Conservation (phyloP, 2,797 vertebrate genomes). For the Sylvilagus floridanus region DNA sequence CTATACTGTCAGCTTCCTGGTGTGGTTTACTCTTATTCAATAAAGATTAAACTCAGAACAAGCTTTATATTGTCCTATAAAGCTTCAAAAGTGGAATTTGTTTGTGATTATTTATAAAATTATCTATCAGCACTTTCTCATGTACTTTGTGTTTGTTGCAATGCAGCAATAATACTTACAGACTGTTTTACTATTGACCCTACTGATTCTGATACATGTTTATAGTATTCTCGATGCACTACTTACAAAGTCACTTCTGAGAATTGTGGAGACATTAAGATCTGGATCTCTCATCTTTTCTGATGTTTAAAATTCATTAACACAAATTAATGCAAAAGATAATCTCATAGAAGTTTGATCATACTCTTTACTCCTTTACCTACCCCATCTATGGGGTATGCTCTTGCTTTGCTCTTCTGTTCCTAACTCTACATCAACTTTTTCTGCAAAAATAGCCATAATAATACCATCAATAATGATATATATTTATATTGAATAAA, state of each 20-base stretch:
- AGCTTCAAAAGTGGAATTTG: background rate
- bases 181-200: too few species aligned
- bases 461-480: background rate
- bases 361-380: background rate
- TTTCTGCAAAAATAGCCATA: background rate
- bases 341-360: background rate
- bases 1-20: background rate
- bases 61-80: background rate
- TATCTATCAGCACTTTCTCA: background rate
- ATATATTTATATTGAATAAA: background rate
- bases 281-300: background rate
- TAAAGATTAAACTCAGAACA: background rate
- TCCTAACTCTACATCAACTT: background rate
- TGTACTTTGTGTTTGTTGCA: background rate
- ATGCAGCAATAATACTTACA: background rate
- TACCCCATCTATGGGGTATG: too few species aligned
- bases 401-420: background rate
- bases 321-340: background rate
- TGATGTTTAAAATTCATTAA: background rate
- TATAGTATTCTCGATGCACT: background rate
- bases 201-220: background rate
- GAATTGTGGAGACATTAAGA: background rate
- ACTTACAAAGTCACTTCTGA: background rate
- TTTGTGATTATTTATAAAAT: slow-evolving; percentile 5
- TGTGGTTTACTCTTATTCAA: background rate